Base-by-base conservation (phyloP, 1,140 invertebrate genomes). In the Charaxes varanes region DNA sequence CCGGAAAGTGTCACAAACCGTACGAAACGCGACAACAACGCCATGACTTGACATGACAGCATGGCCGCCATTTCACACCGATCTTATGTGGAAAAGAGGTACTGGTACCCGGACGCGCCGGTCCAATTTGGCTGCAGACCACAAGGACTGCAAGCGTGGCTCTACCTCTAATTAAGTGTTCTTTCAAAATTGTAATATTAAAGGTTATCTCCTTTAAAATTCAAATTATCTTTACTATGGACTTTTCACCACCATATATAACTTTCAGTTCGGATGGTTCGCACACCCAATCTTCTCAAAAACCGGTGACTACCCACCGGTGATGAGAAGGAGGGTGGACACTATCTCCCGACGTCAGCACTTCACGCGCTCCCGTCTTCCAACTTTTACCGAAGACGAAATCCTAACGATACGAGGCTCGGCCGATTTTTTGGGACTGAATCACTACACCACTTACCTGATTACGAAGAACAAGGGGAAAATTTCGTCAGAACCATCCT, bases 181-280 rank as follows among this genome's bases (percentile, higher is more conserved):
- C n/a, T n/a, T n/a, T n/a, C n/a, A n/a, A n/a, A n/a, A n/a, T n/a
- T n/a, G n/a, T n/a, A n/a, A n/a, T n/a, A n/a, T n/a, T n/a, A n/a
- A n/a, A n/a, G n/a, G n/a, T n/a, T n/a, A n/a, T n/a, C n/a, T n/a
- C n/a, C n/a, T n/a, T n/a, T n/a, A n/a, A n/a, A n/a, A n/a, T 36
- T 12, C 13, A n/a, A 11, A 30, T 16, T 12, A 36, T 32, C 21
- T 12, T 28, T 13, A 46, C 10, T 27, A 10, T n/a, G n/a, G n/a
- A n/a, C n/a, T n/a, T n/a, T n/a, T n/a, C n/a, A n/a, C n/a, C n/a
- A n/a, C n/a, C n/a, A n/a, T n/a, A n/a, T n/a, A n/a, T n/a, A n/a
- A n/a, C n/a, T 80, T 84, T 24, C 56, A 88, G 86, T 74, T 86
- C 21, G 91, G 91, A 6, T 90, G 89, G 89, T 86, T 86, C 34